A percentile compares a stretch with the other conserved stretches of the same genome.
Conservation (phyloP, 1,140 invertebrate species). For the Zophobas atratus region DNA sequence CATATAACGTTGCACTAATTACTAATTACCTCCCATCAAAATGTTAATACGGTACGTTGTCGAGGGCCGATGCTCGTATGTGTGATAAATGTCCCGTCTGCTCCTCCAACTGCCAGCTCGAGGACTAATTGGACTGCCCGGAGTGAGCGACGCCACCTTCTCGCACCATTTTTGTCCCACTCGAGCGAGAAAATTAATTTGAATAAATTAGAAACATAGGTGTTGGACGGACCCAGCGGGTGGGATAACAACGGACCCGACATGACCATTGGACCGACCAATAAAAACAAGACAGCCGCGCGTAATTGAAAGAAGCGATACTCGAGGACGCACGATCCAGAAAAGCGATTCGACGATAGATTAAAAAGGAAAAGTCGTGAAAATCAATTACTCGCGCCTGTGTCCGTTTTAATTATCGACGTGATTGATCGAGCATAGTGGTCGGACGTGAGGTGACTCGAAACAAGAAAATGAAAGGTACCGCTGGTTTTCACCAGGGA, state of each 20-base stretch:
- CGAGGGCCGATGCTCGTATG: neutral
- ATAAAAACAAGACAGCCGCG: neutral
- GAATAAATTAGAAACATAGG: slow-evolving; percentile 22
- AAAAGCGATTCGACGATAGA: slow-evolving; percentile 22
- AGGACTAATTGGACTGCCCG: slow-evolving; percentile 36
- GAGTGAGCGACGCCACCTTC: slow-evolving; percentile 7
- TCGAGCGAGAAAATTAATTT: slow-evolving; percentile 18
- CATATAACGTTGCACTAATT: slow-evolving; percentile 54
- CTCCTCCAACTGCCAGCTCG: slow-evolving; percentile 21
- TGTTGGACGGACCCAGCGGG: slow-evolving; percentile 21
- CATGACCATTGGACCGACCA: slow-evolving; percentile 20
- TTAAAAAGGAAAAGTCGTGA: slow-evolving; percentile 40
- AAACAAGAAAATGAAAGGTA: slow-evolving; percentile 1
- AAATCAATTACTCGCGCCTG: slow-evolving; percentile 37
- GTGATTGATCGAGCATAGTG: slow-evolving; percentile 28
- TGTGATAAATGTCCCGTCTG: slow-evolving; percentile 44
- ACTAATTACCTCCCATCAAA: slow-evolving; percentile 56
- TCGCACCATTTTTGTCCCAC: slow-evolving; percentile 15
- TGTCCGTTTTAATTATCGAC: slow-evolving; percentile 34
- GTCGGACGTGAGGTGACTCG: slow-evolving; percentile 24
- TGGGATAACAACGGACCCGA: slow-evolving; percentile 18
- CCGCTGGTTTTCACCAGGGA: too few relatives aligned
- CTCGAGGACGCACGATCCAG: slow-evolving; percentile 3
- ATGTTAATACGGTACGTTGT: slow-evolving; percentile 52
- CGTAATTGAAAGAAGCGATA: slow-evolving; percentile 13